Evolutionary conservation across 2,888 invertebrate genomes (phyloP).

Genomic region (Orchesellides sinensis): DNA sequence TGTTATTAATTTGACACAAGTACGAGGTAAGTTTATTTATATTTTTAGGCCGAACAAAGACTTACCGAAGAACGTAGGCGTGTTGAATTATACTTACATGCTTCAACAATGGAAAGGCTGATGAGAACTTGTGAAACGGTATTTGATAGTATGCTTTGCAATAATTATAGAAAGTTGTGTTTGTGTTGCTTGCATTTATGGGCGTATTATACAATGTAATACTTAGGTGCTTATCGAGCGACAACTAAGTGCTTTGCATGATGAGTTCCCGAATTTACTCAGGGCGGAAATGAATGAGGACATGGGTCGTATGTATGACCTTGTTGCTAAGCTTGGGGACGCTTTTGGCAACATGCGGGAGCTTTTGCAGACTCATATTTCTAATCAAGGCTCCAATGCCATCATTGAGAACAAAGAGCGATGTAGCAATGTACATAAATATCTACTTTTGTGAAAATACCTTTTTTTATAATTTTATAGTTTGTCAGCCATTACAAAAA

Average conservation of each 20-base stretch:
- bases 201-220: background rate
- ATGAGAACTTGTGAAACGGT: slow-evolving; percentile 62
- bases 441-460: background rate
- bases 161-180: background rate
- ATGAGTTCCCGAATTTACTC: slow-evolving; percentile 58
- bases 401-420: slow-evolving; percentile 38
- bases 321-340: slow-evolving; percentile 54
- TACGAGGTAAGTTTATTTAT: background rate
- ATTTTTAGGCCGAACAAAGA: slow-evolving; percentile 49
- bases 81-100: slow-evolving; percentile 54
- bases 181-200: background rate
- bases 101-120: slow-evolving; percentile 45
- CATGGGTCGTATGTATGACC: slow-evolving; percentile 50
- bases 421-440: slow-evolving; percentile 43
- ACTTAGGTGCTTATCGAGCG: slow-evolving; percentile 57
- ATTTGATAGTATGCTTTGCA: background rate
- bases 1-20: no score
- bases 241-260: slow-evolving; percentile 44
- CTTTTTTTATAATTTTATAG: background rate
- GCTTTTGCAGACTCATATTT: slow-evolving; percentile 41
- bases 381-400: slow-evolving; percentile 35
- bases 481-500: background rate
- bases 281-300: slow-evolving; percentile 33
- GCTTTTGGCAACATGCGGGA: slow-evolving; percentile 61
- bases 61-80: slow-evolving; percentile 52